Percentiles rank a stretch among this genome's conserved stretches.
Evolutionary conservation across 2,888 invertebrate genomes (phyloP).

Genomic region (Dryadula phaetusa): DNA sequence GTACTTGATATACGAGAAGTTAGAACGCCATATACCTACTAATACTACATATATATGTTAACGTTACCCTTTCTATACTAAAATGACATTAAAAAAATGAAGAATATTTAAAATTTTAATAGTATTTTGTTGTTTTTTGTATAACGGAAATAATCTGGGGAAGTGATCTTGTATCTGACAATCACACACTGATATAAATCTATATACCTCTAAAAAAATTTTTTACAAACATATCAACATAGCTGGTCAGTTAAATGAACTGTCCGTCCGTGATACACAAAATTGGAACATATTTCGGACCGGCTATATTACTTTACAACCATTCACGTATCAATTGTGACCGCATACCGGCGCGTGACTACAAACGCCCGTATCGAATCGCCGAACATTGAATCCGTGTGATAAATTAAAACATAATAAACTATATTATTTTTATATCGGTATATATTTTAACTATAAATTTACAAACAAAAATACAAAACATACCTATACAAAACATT

Average conservation of each 20-base stretch:
- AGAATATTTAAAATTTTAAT: not conserved
- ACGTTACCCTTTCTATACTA: not conserved
- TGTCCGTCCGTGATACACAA: slow-evolving; percentile 1
- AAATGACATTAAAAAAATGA: too few species aligned
- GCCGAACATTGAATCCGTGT: slow-evolving; percentile 3
- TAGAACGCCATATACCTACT: not conserved
- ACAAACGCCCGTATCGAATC: slow-evolving; percentile 3
- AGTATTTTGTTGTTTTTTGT: too few species aligned
- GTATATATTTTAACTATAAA: not conserved
- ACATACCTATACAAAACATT: too few species aligned
- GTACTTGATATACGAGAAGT: not conserved
- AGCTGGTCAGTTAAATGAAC: slow-evolving; percentile 2
- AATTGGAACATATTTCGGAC: slow-evolving; percentile 8
- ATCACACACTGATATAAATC: too few species aligned
- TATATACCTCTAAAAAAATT: too few species aligned
- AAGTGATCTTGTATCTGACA: too few species aligned
- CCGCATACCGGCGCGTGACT: slow-evolving; percentile 15
- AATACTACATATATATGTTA: too few species aligned
- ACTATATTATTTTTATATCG: not conserved
- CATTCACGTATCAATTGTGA: slow-evolving; percentile 18
- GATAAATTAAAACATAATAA: not conserved
- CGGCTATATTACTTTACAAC: not conserved
- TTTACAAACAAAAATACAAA: too few species aligned
- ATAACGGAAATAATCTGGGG: too few species aligned
- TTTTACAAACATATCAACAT: slow-evolving; percentile 10